phyloP scores from a whole-genome alignment of 2,888 invertebrate species.

The Pachymerium ferrugineum region DNA sequence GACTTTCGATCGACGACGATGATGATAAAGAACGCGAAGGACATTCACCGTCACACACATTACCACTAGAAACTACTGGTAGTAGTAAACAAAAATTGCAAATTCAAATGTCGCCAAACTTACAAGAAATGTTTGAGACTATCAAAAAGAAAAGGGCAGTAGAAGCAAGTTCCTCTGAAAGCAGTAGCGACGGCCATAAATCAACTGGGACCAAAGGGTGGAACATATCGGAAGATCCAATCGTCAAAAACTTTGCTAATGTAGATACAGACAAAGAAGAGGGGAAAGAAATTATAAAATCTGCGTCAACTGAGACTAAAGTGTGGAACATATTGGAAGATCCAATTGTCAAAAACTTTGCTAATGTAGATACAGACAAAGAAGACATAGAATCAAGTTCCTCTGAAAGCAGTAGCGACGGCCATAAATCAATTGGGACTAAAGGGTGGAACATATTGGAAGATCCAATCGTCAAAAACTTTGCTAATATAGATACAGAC shows the following conservation, averaged over 20 bases:
- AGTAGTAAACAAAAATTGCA: not conserved
- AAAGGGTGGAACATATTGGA: conserved; percentile 33
- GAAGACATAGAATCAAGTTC: not conserved
- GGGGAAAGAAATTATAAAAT: too few relatives aligned
- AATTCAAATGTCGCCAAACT: conserved; percentile 62
- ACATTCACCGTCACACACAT: conserved; percentile 58
- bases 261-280: not conserved
- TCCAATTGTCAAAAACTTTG: conserved; percentile 38
- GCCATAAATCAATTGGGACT: not conserved
- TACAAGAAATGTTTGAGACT: conserved; percentile 76
- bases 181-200: not conserved
- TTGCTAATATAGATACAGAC: conserved; percentile 27
- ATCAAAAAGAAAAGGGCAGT: conserved; percentile 55
- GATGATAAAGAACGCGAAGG: conserved; percentile 54
- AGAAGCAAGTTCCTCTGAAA: not conserved
- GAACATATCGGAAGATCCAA: conserved; percentile 37
- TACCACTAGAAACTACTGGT: conserved; percentile 49
- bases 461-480: conserved; percentile 38
- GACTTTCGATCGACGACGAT: not conserved
- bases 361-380: conserved; percentile 42
- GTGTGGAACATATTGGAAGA: conserved; percentile 36
- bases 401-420: not conserved
- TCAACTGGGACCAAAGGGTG: not conserved
- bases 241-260: conserved; percentile 37
- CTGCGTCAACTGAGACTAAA: not conserved